A percentile compares a stretch with the other conserved stretches of the same genome.
Evolutionary conservation across 2,113 vertebrate genomes (phyloP).

Genomic region (Poicephalus gulielmi): DNA sequence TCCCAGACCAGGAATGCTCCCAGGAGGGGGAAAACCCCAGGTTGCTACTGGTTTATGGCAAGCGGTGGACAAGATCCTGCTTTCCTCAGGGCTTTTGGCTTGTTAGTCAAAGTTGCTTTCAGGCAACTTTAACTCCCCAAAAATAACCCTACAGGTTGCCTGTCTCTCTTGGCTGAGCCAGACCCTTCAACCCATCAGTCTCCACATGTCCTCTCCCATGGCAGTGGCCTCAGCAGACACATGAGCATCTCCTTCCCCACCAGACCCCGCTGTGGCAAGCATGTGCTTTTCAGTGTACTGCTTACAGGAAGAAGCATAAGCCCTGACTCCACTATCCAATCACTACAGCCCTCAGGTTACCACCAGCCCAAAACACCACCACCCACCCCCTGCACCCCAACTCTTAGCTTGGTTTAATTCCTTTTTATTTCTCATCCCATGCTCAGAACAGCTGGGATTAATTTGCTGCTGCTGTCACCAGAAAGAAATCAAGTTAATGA

Average conservation of each 20-base stretch:
- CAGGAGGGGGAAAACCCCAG: not conserved
- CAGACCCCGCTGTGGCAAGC: not conserved
- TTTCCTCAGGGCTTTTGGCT: not conserved
- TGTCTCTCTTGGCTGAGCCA: not conserved
- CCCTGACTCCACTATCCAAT: not conserved
- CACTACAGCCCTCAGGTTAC: rapidly evolving
- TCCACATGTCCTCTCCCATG: rapidly evolving
- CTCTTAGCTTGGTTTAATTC: not conserved
- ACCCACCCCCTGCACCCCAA: not conserved
- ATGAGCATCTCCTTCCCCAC: not conserved
- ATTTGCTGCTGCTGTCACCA: constrained; percentile 37
- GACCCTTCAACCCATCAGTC: no score
- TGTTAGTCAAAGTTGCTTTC: not conserved
- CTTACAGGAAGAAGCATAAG: rapidly evolving
- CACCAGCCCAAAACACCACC: not conserved
- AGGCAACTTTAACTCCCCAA: not conserved
- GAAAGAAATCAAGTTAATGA: constrained; percentile 54
- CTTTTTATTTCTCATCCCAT: not conserved
- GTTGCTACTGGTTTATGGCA: not conserved
- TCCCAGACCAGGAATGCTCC: not conserved
- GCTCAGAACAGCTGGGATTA: constrained; percentile 30
- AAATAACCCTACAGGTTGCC: not conserved
- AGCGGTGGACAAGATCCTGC: not conserved
- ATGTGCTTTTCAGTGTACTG: not conserved
- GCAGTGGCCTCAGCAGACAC: not conserved